A percentile compares a stretch with the other conserved stretches of the same genome.
Conservation (phyloP, 37 sponge, comb jelly and placozoan genomes). For the Oopsacas minuta region DNA sequence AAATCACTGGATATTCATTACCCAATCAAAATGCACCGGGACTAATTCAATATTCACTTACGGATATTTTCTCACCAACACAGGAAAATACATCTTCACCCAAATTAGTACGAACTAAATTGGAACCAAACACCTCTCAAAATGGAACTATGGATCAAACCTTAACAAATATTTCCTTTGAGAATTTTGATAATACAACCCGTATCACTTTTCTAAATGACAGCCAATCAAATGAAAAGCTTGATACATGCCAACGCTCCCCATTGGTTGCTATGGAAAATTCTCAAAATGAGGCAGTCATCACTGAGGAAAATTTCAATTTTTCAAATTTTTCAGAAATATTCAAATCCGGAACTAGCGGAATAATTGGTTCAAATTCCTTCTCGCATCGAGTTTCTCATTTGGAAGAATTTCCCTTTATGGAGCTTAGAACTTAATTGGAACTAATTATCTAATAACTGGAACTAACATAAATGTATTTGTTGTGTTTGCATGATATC, state of each 20-base stretch:
- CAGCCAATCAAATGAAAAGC: not conserved
- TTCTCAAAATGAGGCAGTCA: not conserved
- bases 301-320: not conserved
- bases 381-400: not conserved
- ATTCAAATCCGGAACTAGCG: not conserved
- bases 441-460: not conserved
- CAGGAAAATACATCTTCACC: not conserved
- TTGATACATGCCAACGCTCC: not conserved
- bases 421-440: not conserved
- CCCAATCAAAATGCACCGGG: not conserved
- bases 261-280: conserved; percentile 1
- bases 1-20: not conserved
- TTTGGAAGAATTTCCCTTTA: not conserved
- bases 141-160: not conserved
- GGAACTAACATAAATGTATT: not conserved
- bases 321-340: not conserved
- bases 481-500: not conserved
- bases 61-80: not conserved
- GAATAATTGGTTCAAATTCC: not conserved
- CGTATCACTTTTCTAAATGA: not conserved
- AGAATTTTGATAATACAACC: not conserved
- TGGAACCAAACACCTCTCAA: not conserved
- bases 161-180: not conserved
- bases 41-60: not conserved
- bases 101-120: not conserved